These are phyloP conservation scores for Anolis sagrei DNA, from an alignment of 2,113 vertebrate species.

Conservation along the genomic window DNA sequence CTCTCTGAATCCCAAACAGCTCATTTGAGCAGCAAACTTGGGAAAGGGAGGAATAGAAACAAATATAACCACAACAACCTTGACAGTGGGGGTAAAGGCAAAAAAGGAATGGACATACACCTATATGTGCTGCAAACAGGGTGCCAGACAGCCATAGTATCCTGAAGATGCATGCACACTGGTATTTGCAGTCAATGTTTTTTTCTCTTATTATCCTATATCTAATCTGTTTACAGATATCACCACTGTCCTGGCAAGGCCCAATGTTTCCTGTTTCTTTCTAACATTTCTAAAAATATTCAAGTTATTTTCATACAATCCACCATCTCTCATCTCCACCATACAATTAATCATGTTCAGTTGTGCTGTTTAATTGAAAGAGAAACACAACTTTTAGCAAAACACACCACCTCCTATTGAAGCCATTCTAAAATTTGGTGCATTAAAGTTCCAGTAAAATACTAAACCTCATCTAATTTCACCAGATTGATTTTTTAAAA, in stretches of 20 bases:
- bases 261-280: not conserved
- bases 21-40: too few species aligned
- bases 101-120: too few species aligned
- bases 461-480: slow-evolving; percentile 76
- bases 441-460: slow-evolving; percentile 73
- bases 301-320: not conserved
- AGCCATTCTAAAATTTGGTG: slow-evolving; percentile 60
- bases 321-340: not conserved
- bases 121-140: too few species aligned
- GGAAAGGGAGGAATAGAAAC: too few species aligned
- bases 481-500: slow-evolving; percentile 61
- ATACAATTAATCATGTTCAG: slow-evolving; percentile 5
- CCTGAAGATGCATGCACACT: not conserved
- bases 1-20: too few species aligned
- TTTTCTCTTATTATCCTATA: not conserved
- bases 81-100: too few species aligned
- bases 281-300: not conserved
- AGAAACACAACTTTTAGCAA: slow-evolving; percentile 50
- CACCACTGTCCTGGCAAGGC: not conserved
- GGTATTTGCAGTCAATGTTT: not conserved
- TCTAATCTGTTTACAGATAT: not conserved
- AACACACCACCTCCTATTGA: slow-evolving; percentile 61
- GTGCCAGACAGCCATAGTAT: too few species aligned
- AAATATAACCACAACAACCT: too few species aligned
- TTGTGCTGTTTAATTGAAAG: slow-evolving; percentile 20